Percentiles rank a stretch among this genome's conserved stretches.
These are phyloP conservation scores for Agrotis ipsilon DNA, from an alignment of 2,888 invertebrate genomes.

Conservation along the genomic window DNA sequence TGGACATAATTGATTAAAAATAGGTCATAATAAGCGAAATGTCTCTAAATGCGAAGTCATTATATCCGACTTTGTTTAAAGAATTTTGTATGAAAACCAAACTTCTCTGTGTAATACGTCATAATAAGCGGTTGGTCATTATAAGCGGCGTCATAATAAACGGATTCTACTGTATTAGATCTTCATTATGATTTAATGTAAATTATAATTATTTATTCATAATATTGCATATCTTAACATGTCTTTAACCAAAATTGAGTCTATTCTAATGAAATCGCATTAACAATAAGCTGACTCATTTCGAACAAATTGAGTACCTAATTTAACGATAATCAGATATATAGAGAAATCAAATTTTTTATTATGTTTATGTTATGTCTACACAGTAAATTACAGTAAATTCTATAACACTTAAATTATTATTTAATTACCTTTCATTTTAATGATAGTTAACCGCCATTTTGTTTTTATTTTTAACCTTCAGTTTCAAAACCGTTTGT, in stretches of 20 bases:
- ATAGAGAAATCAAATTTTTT: slow-evolving; percentile 21
- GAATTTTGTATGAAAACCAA: too few relatives aligned
- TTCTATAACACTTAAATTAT: slow-evolving; percentile 7
- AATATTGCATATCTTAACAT: slow-evolving; percentile 6
- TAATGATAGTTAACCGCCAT: not conserved
- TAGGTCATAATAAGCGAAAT: too few relatives aligned
- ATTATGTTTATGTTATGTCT: slow-evolving; percentile 26
- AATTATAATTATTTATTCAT: not conserved
- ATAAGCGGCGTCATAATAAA: too few relatives aligned
- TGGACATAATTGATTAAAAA: too few relatives aligned
- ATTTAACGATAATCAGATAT: not conserved
- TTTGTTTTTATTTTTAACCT: not conserved
- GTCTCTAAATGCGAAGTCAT: too few relatives aligned
- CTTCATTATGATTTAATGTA: too few relatives aligned
- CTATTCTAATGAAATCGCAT: slow-evolving; percentile 30
- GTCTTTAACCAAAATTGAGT: not conserved
- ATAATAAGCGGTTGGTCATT: too few relatives aligned
- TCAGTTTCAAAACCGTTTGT: not conserved
- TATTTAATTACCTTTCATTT: slow-evolving; percentile 15
- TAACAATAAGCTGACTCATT: slow-evolving; percentile 8
- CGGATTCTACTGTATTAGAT: too few relatives aligned
- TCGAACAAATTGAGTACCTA: not conserved
- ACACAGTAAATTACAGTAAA: slow-evolving; percentile 13
- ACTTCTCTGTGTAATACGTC: too few relatives aligned
- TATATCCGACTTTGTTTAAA: too few relatives aligned